Evolutionary conservation across 2,113 vertebrate species (phyloP).

Genomic region (Theropithecus gelada): DNA sequence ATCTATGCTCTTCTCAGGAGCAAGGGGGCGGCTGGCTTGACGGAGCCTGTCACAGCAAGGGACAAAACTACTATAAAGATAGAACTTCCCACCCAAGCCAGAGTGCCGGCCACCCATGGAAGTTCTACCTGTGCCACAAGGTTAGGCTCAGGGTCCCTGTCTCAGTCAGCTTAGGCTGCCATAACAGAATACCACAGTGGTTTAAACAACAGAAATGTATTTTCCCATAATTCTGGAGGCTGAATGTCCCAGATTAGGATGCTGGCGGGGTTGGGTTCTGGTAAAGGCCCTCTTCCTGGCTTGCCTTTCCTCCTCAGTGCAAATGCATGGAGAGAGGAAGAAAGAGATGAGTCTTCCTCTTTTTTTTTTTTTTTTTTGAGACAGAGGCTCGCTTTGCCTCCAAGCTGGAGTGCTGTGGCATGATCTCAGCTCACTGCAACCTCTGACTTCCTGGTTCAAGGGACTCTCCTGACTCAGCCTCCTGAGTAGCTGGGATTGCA

Average conservation of each 20-base stretch:
- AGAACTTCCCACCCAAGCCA: background rate
- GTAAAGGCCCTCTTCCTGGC: background rate
- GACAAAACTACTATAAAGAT: background rate
- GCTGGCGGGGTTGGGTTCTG: accelerated
- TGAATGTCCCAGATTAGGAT: background rate
- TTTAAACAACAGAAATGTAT: background rate
- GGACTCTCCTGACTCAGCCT: too few relatives aligned
- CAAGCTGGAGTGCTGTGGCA: too few relatives aligned
- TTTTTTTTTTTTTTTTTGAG: background rate
- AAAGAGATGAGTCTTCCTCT: background rate
- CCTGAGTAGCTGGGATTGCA: too few relatives aligned
- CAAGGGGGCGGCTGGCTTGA: background rate
- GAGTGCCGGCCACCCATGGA: accelerated
- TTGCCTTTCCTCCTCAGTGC: background rate
- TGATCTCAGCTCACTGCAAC: too few relatives aligned
- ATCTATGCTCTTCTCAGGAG: background rate
- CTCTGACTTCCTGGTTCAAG: too few relatives aligned
- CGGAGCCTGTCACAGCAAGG: background rate
- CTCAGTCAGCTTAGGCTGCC: background rate
- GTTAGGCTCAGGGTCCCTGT: background rate
- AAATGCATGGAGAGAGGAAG: accelerated
- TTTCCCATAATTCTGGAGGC: background rate
- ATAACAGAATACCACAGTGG: background rate
- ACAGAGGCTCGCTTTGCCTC: too few relatives aligned
- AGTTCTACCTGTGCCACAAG: accelerated